phyloP scores from a whole-genome alignment of 2,888 invertebrate species.

The Protodeltote pygarga region DNA sequence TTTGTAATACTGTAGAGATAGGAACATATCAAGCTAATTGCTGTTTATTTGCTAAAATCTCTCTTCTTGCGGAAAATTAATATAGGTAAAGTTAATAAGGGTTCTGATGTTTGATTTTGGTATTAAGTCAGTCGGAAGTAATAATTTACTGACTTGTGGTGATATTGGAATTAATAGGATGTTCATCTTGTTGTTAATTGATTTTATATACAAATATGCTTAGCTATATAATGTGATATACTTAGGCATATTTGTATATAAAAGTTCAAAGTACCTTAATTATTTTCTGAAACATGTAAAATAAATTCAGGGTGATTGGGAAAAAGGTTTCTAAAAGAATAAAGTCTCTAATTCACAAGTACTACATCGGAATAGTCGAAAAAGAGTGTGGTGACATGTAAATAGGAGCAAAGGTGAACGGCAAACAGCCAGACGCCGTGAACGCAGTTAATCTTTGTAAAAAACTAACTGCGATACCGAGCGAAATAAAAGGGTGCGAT shows the following conservation, averaged over 20 bases:
- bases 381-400: slow-evolving; percentile 24
- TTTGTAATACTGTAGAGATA: slow-evolving; percentile 36
- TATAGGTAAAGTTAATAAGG: slow-evolving; percentile 36
- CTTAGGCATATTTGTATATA: too few relatives aligned
- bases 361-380: slow-evolving; percentile 12
- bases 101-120: slow-evolving; percentile 20
- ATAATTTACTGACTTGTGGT: slow-evolving; percentile 13
- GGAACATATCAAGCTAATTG: slow-evolving; percentile 33
- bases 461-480: slow-evolving; percentile 27
- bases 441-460: slow-evolving; percentile 34
- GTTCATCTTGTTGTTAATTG: neutral
- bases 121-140: slow-evolving; percentile 2
- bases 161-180: neutral
- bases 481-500: slow-evolving; percentile 10
- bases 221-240: too few relatives aligned
- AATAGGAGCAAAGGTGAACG: slow-evolving; percentile 37
- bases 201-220: too few relatives aligned
- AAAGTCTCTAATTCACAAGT: slow-evolving; percentile 5
- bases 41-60: slow-evolving; percentile 48
- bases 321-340: too few relatives aligned
- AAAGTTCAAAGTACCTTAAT: too few relatives aligned
- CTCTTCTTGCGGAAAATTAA: slow-evolving; percentile 40
- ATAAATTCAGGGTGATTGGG: too few relatives aligned
- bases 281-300: too few relatives aligned
- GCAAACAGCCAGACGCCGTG: slow-evolving; percentile 19